Percentiles rank a stretch among this genome's conserved stretches.
Evolutionary conservation across 2,113 vertebrate genomes (phyloP).

Genomic region (Myiopsitta monachus): DNA sequence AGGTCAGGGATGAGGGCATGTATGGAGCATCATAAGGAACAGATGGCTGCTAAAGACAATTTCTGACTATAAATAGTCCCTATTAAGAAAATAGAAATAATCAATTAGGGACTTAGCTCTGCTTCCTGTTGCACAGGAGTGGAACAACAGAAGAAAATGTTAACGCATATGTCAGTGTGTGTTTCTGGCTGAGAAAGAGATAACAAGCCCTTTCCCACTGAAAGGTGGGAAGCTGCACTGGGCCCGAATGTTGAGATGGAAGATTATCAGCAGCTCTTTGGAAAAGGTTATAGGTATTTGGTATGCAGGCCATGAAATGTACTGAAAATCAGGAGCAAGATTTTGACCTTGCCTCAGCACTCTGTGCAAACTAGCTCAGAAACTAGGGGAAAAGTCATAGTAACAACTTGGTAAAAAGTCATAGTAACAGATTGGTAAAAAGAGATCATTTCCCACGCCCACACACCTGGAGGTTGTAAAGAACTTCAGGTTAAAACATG

Average conservation of each 20-base stretch:
- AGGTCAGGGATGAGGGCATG: slow-evolving; percentile 28
- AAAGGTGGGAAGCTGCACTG: background rate
- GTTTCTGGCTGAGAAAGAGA: background rate
- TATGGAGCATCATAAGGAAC: slow-evolving; percentile 37
- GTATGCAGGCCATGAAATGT: background rate
- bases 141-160: background rate
- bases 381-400: background rate
- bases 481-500: background rate
- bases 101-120: background rate
- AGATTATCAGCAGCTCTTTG: background rate
- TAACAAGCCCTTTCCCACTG: background rate
- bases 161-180: background rate
- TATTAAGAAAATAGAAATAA: slow-evolving; percentile 36
- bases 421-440: background rate
- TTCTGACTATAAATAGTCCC: slow-evolving; percentile 6
- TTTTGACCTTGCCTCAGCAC: background rate
- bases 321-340: background rate
- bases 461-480: background rate
- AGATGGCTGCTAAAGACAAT: slow-evolving; percentile 43
- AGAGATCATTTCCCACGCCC: background rate
- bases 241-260: background rate
- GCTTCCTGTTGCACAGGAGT: background rate
- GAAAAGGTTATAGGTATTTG: background rate
- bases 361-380: background rate
- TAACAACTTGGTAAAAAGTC: background rate